Evolutionary conservation across 2,113 vertebrate species (phyloP).

Genomic region (Dicerorhinus sumatrensis): DNA sequence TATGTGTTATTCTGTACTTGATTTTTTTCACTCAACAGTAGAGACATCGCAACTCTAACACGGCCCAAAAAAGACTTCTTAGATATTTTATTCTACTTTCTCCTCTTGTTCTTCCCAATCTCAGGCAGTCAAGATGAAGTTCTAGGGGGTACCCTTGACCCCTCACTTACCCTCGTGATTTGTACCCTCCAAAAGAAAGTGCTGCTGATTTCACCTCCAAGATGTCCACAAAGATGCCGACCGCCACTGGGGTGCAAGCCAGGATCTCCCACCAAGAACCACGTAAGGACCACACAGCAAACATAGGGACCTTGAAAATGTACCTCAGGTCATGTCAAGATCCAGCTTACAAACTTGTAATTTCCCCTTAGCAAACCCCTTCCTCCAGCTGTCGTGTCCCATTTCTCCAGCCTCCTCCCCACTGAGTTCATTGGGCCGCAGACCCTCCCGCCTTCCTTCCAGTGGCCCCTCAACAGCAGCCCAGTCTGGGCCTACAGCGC

Average conservation of each 20-base stretch:
- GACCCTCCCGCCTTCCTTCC: neutral
- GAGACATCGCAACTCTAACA: neutral
- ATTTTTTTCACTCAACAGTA: neutral
- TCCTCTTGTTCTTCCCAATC: neutral
- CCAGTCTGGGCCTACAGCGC: neutral
- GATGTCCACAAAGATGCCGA: neutral
- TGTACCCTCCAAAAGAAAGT: neutral
- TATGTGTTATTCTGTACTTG: neutral
- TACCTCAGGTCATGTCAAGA: neutral
- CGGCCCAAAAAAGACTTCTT: neutral
- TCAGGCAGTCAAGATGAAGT: neutral
- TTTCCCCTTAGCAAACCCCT: neutral
- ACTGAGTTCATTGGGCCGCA: neutral
- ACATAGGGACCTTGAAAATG: neutral
- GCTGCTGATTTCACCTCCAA: neutral
- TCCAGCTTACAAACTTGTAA: neutral
- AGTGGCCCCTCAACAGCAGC: neutral
- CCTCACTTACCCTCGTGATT: neutral
- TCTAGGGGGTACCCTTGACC: neutral
- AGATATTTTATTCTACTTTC: neutral
- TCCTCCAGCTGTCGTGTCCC: no score
- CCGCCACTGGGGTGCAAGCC: neutral
- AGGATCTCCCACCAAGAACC: neutral
- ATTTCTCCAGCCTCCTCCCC: neutral
- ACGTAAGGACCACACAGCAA: neutral